Conservation (phyloP, 2,888 invertebrate genomes). For the Drosophila kuntzei region DNA sequence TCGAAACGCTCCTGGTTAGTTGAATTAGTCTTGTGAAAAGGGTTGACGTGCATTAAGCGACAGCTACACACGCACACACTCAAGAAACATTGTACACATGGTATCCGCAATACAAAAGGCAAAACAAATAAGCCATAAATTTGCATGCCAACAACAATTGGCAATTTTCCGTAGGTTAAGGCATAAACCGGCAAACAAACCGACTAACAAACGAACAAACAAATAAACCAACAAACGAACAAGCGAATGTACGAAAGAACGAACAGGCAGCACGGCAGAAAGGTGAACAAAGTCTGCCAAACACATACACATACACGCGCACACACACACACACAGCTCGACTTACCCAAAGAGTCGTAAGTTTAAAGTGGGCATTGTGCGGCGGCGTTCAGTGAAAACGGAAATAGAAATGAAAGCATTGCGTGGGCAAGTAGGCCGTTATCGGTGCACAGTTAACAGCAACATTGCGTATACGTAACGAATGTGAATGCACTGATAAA, state of each 20-base stretch:
- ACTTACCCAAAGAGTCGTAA: constrained; percentile 42
- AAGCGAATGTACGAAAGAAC: constrained; percentile 20
- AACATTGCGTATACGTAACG: constrained; percentile 59
- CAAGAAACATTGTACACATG: constrained; percentile 22
- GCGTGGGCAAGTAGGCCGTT: constrained; percentile 55
- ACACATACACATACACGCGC: background rate
- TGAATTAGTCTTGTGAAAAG: constrained; percentile 66
- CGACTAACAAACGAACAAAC: constrained; percentile 61
- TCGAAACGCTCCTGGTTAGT: constrained; percentile 46
- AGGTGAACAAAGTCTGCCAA: constrained; percentile 29
- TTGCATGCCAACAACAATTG: constrained; percentile 80
- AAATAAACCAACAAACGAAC: constrained; percentile 39
- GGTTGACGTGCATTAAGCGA: constrained; percentile 67
- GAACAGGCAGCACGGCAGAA: constrained; percentile 34
- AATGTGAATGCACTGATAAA: too few relatives aligned
- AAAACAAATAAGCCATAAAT: constrained; percentile 79
- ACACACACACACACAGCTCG: background rate
- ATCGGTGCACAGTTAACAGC: constrained; percentile 42
- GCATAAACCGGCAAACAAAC: constrained; percentile 56
- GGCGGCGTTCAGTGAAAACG: constrained; percentile 60
- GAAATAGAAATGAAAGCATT: constrained; percentile 70
- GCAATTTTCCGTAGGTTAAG: constrained; percentile 75
- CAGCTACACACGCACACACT: constrained; percentile 29
- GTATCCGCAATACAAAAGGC: constrained; percentile 54
- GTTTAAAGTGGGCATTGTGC: constrained; percentile 70